Conservation (phyloP, 1,140 invertebrate genomes). For the Thaumetopoea pityocampa region DNA sequence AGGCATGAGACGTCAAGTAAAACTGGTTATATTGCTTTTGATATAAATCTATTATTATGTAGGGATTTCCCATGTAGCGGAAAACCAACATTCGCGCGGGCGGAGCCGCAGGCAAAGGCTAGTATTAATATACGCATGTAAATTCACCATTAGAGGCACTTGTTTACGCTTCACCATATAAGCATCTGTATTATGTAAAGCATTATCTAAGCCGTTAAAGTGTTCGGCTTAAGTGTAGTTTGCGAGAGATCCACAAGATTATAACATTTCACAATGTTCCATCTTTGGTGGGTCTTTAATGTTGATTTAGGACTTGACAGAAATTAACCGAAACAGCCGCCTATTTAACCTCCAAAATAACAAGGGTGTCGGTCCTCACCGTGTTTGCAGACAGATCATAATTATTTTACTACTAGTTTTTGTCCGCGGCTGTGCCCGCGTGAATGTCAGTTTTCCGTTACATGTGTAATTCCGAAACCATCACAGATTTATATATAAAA, state of each 20-base stretch:
- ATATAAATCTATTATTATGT: too few relatives aligned
- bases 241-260: slow-evolving; percentile 59
- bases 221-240: slow-evolving; percentile 59
- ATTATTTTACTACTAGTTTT: not conserved
- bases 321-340: slow-evolving; percentile 41
- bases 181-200: slow-evolving; percentile 16
- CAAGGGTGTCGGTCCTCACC: slow-evolving; percentile 1
- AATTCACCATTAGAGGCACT: slow-evolving; percentile 2
- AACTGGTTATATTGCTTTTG: too few relatives aligned
- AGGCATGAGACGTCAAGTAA: too few relatives aligned
- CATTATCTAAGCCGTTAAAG: slow-evolving; percentile 33
- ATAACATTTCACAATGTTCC: slow-evolving; percentile 40
- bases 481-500: too few relatives aligned
- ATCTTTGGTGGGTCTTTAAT: slow-evolving; percentile 34
- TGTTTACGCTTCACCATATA: slow-evolving; percentile 8
- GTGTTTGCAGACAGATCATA: not conserved
- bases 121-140: too few relatives aligned
- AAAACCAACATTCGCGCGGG: too few relatives aligned
- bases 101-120: too few relatives aligned
- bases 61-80: too few relatives aligned
- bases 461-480: too few relatives aligned
- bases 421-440: too few relatives aligned
- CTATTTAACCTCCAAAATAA: slow-evolving; percentile 27
- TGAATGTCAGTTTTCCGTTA: too few relatives aligned
- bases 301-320: slow-evolving; percentile 63